Evolutionary conservation across 2,797 vertebrate species (phyloP).

Genomic region (Phoxinus dragarum): DNA sequence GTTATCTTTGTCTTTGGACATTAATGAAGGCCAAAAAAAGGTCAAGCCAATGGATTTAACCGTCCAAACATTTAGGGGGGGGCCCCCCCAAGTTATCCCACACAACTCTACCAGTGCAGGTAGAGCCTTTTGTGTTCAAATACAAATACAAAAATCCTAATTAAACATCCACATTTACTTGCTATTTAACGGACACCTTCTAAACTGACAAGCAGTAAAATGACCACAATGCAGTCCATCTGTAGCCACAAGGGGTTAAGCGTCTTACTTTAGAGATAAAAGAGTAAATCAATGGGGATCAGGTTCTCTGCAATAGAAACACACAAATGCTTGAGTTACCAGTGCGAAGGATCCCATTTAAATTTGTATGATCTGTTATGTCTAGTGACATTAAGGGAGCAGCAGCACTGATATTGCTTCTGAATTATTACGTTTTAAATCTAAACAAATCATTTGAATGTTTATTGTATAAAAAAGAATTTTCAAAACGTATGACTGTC

Average conservation of each 20-base stretch:
- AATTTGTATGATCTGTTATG: not conserved
- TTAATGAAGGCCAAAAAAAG: slow-evolving; percentile 8
- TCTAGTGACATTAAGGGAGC: not conserved
- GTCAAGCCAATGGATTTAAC: slow-evolving; percentile 36
- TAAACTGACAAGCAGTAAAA: not conserved
- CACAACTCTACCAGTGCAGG: not conserved
- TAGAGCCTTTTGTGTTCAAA: slow-evolving; percentile 19
- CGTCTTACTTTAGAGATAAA: not conserved
- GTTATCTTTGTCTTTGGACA: slow-evolving; percentile 50
- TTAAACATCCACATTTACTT: not conserved
- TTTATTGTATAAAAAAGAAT: not conserved
- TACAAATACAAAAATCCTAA: slow-evolving; percentile 7
- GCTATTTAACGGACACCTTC: not conserved
- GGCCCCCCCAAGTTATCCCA: slow-evolving; percentile 9
- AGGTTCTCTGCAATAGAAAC: slow-evolving; percentile 3
- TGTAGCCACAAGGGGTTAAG: not conserved
- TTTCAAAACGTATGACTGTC: not conserved
- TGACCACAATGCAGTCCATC: not conserved
- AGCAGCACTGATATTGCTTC: not conserved
- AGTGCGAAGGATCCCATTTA: not conserved
- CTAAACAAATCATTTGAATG: not conserved
- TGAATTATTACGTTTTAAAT: slow-evolving; percentile 6
- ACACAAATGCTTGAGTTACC: not conserved
- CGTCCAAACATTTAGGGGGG: slow-evolving; percentile 43
- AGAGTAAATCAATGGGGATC: not conserved